Evolutionary conservation across 1,140 invertebrate species (phyloP).

Genomic region (Drosophila nasuta): DNA sequence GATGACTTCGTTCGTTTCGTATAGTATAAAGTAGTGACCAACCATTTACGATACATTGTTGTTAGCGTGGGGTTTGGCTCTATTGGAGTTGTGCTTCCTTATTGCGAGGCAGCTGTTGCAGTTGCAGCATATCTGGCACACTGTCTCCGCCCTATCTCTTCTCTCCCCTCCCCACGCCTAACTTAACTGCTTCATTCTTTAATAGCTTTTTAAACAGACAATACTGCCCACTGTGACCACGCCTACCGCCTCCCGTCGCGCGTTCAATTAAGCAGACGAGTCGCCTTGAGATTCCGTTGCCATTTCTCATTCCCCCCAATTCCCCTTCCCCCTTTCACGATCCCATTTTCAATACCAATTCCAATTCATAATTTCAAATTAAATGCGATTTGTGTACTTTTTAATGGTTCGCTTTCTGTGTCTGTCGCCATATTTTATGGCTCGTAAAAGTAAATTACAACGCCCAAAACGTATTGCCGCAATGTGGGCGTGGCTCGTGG

Average conservation of each 20-base stretch:
- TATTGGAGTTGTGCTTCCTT: slow-evolving; percentile 20
- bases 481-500: slow-evolving; percentile 6
- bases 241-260: slow-evolving; percentile 25
- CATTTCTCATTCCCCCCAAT: neutral
- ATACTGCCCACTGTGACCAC: slow-evolving; percentile 43
- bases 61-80: neutral
- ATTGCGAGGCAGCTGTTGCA: neutral
- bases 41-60: neutral
- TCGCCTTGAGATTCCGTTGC: slow-evolving; percentile 30
- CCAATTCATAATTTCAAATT: slow-evolving; percentile 57
- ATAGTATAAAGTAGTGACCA: neutral
- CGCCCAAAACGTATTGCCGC: slow-evolving; percentile 16
- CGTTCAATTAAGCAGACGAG: slow-evolving; percentile 35
- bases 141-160: slow-evolving; percentile 10
- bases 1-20: neutral
- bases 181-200: slow-evolving; percentile 16
- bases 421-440: slow-evolving; percentile 42
- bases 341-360: slow-evolving; percentile 19
- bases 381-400: slow-evolving; percentile 53
- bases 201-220: slow-evolving; percentile 71
- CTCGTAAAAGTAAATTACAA: slow-evolving; percentile 56
- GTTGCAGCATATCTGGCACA: slow-evolving; percentile 29
- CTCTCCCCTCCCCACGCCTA: neutral
- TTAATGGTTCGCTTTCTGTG: slow-evolving; percentile 30
- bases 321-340: neutral